These are phyloP conservation scores for Coleophora flavipennella DNA, from an alignment of 2,888 invertebrate genomes.

Conservation along the genomic window DNA sequence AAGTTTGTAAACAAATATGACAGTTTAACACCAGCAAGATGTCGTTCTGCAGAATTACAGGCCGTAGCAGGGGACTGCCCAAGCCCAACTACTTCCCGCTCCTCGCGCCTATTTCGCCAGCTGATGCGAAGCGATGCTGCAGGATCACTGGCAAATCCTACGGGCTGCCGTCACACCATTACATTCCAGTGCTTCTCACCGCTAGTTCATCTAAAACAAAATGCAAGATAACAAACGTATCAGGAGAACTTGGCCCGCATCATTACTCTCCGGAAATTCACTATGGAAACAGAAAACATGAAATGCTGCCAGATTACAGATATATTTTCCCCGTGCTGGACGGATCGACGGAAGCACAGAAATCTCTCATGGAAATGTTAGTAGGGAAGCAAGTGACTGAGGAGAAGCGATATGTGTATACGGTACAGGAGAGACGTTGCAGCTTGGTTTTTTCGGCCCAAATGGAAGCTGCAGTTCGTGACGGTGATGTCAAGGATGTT, in stretches of 20 bases:
- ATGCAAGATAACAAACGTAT: constrained; percentile 77
- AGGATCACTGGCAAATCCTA: constrained; percentile 85
- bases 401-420: constrained; percentile 80
- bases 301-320: constrained; percentile 77
- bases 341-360: constrained; percentile 77
- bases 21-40: constrained; percentile 51
- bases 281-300: constrained; percentile 79
- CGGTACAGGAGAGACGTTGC: constrained; percentile 81
- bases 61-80: constrained; percentile 83
- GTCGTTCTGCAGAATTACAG: constrained; percentile 87
- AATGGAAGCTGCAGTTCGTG: constrained; percentile 82
- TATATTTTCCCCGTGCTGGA: constrained; percentile 83
- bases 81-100: constrained; percentile 88
- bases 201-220: constrained; percentile 61
- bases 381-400: constrained; percentile 72
- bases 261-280: constrained; percentile 73
- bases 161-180: constrained; percentile 81
- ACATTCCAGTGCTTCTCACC: constrained; percentile 81
- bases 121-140: constrained; percentile 85
- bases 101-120: constrained; percentile 84
- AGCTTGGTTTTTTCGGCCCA: constrained; percentile 82
- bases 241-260: constrained; percentile 74
- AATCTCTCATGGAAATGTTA: constrained; percentile 74
- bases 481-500: constrained; percentile 83
- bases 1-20: constrained; percentile 56